Conservation (phyloP, 2,113 vertebrate genomes). For the Etheostoma spectabile region DNA sequence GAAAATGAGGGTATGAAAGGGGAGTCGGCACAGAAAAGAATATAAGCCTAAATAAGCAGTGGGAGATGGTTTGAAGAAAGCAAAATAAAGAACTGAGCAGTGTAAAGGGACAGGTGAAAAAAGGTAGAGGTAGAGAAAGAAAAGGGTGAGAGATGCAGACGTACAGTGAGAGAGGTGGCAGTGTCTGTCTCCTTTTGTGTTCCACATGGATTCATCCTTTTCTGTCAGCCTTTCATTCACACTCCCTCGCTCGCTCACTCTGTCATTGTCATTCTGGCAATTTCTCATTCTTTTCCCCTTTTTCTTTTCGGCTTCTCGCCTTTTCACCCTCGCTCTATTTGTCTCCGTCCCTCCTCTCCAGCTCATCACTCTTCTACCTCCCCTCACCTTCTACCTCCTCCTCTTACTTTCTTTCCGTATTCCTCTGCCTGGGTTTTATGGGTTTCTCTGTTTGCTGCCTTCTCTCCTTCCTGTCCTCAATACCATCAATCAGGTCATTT, state of each 20-base stretch:
- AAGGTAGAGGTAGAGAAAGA: background rate
- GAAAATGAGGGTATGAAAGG: background rate
- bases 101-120: constrained; percentile 22
- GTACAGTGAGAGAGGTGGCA: constrained; percentile 40
- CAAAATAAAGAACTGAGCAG: background rate
- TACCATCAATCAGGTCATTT: background rate
- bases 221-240: constrained; percentile 65
- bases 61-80: background rate
- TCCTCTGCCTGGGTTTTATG: background rate
- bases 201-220: constrained; percentile 66
- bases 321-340: constrained; percentile 42
- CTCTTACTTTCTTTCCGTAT: constrained; percentile 3
- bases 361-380: constrained; percentile 15
- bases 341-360: constrained; percentile 29
- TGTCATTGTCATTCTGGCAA: constrained; percentile 53
- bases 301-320: constrained; percentile 41
- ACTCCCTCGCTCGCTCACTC: constrained; percentile 47
- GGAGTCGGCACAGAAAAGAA: background rate
- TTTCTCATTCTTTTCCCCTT: constrained; percentile 51
- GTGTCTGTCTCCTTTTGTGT: constrained; percentile 65
- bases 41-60: constrained; percentile 4
- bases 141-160: background rate
- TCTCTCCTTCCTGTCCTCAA: background rate
- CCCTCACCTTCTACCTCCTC: constrained; percentile 37
- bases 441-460: background rate